phyloP scores from a whole-genome alignment of 1,140 invertebrate species.

The Liolophura sinensis region DNA sequence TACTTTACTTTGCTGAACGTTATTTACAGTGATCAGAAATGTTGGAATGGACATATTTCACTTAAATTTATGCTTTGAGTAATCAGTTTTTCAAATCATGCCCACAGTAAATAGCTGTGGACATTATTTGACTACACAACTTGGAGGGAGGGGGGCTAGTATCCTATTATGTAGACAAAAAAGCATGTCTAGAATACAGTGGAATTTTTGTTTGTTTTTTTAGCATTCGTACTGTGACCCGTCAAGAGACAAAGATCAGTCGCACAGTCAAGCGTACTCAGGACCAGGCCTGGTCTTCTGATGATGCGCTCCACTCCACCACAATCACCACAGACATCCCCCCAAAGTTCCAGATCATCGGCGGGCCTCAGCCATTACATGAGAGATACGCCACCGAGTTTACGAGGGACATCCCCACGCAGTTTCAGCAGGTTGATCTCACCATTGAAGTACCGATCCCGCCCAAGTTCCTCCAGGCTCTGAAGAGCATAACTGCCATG shows the following conservation, averaged over 20 bases:
- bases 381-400: conserved; percentile 44
- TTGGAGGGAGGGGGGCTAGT: no score
- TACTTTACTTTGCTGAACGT: no score
- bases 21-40: no score
- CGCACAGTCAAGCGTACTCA: conserved; percentile 32
- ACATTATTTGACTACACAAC: no score
- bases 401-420: conserved; percentile 43
- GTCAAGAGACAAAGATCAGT: conserved; percentile 41
- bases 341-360: conserved; percentile 25
- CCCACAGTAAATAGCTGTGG: no score
- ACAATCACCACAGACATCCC: conserved; percentile 39
- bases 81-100: no score
- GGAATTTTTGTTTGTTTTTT: conserved; percentile 12
- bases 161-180: no score
- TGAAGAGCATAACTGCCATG: conserved; percentile 52
- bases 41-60: no score
- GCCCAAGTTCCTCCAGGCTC: conserved; percentile 84
- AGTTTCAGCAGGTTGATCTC: conserved; percentile 52
- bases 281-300: conserved; percentile 32
- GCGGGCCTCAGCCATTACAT: conserved; percentile 13
- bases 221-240: conserved; percentile 42
- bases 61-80: no score
- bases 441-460: conserved; percentile 63
- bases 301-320: conserved; percentile 34
- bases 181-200: no score